Conservation (phyloP, 2,113 vertebrate species). For the Acinonyx jubatus region DNA sequence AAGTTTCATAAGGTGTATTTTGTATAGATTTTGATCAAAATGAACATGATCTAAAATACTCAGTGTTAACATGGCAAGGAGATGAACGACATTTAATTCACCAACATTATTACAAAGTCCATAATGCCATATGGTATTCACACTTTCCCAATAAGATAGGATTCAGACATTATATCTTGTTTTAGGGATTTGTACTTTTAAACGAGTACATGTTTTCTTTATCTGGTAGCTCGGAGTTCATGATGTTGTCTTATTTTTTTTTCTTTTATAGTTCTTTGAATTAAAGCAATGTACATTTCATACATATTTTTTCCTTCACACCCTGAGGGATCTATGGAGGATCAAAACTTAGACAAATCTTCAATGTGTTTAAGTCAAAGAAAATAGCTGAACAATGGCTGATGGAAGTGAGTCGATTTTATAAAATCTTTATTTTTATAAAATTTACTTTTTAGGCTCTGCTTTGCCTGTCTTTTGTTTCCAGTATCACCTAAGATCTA, state of each 20-base stretch:
- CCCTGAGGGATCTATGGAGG: background rate
- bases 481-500: background rate
- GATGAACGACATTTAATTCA: background rate
- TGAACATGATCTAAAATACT: constrained; percentile 10
- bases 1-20: background rate
- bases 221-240: background rate
- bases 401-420: background rate
- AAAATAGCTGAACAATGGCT: background rate
- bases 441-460: background rate
- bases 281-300: background rate
- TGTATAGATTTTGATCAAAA: background rate
- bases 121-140: background rate
- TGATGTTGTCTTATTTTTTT: background rate
- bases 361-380: background rate
- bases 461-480: background rate
- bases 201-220: background rate
- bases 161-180: background rate
- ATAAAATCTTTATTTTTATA: background rate
- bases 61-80: background rate
- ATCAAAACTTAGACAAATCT: background rate
- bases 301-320: background rate
- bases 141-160: background rate
- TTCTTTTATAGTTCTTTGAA: background rate
- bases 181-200: background rate
- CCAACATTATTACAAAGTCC: background rate